phyloP scores from a whole-genome alignment of 2,113 vertebrate species.

The Halcyon senegalensis region DNA sequence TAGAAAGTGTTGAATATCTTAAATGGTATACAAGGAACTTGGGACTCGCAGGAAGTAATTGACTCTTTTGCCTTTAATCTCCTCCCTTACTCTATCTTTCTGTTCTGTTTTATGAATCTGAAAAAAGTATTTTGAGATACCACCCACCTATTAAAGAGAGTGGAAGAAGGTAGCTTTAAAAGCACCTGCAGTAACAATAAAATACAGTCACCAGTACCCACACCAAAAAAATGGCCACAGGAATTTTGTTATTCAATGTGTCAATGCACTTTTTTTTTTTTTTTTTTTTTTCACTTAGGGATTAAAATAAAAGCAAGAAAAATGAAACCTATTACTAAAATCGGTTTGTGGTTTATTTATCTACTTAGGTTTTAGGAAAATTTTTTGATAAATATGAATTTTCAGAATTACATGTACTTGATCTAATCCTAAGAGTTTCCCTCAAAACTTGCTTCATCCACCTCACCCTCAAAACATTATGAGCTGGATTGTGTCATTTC shows the following conservation, averaged over 20 bases:
- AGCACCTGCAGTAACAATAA: not conserved
- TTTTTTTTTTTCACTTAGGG: not conserved
- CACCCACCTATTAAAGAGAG: not conserved
- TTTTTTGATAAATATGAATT: not conserved
- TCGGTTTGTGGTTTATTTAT: not conserved
- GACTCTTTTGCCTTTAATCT: constrained; percentile 9
- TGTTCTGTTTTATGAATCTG: not conserved
- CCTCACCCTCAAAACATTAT: not conserved
- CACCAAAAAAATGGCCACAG: not conserved
- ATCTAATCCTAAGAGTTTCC: not conserved
- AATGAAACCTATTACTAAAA: not conserved
- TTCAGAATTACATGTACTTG: not conserved
- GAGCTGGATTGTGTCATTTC: not conserved
- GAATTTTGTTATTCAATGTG: not conserved
- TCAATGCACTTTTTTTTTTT: not conserved
- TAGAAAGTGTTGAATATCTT: constrained; percentile 16
- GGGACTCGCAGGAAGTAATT: constrained; percentile 18
- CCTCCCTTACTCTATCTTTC: not conserved
- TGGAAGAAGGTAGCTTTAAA: not conserved
- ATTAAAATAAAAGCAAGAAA: not conserved
- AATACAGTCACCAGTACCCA: not conserved
- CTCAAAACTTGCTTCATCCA: not conserved
- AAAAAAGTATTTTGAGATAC: not conserved
- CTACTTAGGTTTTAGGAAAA: not conserved
- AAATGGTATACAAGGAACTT: not conserved